Evolutionary conservation across 1,140 invertebrate genomes (phyloP).

Genomic region (Pseudoatta argentina): DNA sequence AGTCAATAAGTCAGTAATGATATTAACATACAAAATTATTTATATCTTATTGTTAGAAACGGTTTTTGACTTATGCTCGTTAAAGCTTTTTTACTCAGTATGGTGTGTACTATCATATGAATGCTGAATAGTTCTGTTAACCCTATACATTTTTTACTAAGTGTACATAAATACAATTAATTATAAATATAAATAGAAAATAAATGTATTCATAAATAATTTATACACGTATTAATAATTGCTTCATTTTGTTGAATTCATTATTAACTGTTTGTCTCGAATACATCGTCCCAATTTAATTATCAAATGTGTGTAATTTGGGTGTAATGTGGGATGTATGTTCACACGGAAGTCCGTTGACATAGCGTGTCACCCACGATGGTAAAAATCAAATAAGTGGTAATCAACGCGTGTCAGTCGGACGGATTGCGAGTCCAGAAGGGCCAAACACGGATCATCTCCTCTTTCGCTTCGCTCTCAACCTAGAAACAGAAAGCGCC

Average conservation of each 20-base stretch:
- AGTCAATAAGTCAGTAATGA: no score
- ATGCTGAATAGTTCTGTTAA: no score
- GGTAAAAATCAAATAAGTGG: slow-evolving; percentile 82
- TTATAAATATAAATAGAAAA: background rate
- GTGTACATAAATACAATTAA: background rate
- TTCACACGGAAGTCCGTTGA: slow-evolving; percentile 66
- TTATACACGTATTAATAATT: background rate
- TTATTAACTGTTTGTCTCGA: no score
- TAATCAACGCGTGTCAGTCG: slow-evolving; percentile 80
- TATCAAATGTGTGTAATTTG: background rate
- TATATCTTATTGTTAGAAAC: no score
- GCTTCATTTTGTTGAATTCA: background rate
- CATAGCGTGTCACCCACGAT: slow-evolving; percentile 72
- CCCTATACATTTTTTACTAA: no score
- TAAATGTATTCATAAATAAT: background rate
- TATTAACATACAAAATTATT: no score
- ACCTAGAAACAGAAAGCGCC: slow-evolving; percentile 45
- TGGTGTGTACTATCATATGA: no score
- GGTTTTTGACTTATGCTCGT: no score
- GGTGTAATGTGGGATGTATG: slow-evolving; percentile 55
- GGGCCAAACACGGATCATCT: slow-evolving; percentile 57
- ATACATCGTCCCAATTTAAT: slow-evolving; percentile 6
- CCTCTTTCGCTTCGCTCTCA: slow-evolving; percentile 48
- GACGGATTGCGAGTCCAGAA: slow-evolving; percentile 23
- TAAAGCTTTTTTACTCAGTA: no score